phyloP scores from a whole-genome alignment of 2,888 invertebrate genomes.

The Drosophila diplacantha region DNA sequence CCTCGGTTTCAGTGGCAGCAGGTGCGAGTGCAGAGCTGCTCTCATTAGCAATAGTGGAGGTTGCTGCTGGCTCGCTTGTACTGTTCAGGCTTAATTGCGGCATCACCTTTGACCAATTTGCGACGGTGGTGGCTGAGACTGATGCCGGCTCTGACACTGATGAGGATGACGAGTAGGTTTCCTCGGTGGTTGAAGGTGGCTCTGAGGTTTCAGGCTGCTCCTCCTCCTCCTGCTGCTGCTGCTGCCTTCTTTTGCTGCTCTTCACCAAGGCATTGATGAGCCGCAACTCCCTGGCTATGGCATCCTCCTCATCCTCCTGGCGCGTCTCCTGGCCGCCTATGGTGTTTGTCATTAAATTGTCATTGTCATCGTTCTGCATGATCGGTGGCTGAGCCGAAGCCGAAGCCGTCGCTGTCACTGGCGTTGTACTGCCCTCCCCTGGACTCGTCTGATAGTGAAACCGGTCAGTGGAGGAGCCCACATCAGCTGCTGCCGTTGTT shows the following conservation, averaged over 20 bases:
- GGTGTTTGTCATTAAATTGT: constrained; percentile 66
- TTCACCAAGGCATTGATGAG: constrained; percentile 76
- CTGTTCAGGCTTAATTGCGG: constrained; percentile 18
- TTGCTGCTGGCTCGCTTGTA: constrained; percentile 3
- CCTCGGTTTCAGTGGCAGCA: background rate
- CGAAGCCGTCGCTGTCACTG: background rate
- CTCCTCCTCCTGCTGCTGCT: constrained; percentile 5
- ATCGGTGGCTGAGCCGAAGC: constrained; percentile 17
- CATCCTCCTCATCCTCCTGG: background rate
- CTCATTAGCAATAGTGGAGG: constrained; percentile 19
- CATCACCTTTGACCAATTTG: constrained; percentile 37
- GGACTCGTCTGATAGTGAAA: constrained; percentile 65
- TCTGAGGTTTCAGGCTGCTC: constrained; percentile 42
- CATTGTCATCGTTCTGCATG: constrained; percentile 47
- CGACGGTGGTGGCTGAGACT: constrained; percentile 37
- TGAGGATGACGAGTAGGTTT: constrained; percentile 2
- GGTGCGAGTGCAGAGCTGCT: constrained; percentile 22
- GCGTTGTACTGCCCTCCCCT: constrained; percentile 6
- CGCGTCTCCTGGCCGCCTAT: constrained; percentile 35
- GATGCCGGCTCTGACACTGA: constrained; percentile 1
- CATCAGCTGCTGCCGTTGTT: constrained; percentile 29
- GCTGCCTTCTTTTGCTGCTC: constrained; percentile 52
- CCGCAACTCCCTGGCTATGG: constrained; percentile 61
- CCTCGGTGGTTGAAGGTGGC: constrained; percentile 2
- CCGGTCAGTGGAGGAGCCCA: constrained; percentile 64